Evolutionary conservation across 2,797 vertebrate genomes (phyloP).

Genomic region (Forpus xanthops): DNA sequence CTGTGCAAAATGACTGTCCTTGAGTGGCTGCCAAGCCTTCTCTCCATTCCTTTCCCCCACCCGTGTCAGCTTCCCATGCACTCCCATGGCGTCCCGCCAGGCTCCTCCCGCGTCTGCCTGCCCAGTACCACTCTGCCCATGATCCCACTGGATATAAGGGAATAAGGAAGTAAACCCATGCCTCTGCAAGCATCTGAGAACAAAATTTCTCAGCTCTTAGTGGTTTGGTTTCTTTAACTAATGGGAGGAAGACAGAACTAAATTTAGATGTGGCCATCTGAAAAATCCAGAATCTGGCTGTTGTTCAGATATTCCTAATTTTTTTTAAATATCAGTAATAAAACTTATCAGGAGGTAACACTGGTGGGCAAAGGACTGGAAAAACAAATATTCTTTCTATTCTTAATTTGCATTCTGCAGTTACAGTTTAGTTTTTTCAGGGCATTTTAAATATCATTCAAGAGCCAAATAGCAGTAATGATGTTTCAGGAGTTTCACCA

Average conservation of each 20-base stretch:
- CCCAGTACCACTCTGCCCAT: constrained; percentile 74
- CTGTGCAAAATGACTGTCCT: constrained; percentile 1
- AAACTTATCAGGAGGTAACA: neutral
- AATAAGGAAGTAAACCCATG: constrained; percentile 32
- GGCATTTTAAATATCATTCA: constrained; percentile 4
- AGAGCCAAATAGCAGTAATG: neutral
- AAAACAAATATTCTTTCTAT: neutral
- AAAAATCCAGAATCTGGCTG: neutral
- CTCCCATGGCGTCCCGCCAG: constrained; percentile 83
- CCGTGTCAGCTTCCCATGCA: constrained; percentile 95
- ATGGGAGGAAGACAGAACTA: constrained; percentile 33
- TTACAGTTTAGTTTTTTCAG: neutral
- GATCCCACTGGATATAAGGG: constrained; percentile 65
- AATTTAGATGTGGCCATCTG: constrained; percentile 40
- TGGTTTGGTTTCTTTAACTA: neutral
- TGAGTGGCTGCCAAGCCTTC: constrained; percentile 40
- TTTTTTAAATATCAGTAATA: neutral
- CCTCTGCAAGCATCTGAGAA: constrained; percentile 46
- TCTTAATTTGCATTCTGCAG: neutral
- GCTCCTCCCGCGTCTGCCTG: constrained; percentile 69
- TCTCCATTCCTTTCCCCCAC: constrained; percentile 71
- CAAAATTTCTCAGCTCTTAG: constrained; percentile 4
- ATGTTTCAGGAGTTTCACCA: neutral
- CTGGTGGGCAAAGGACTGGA: neutral
- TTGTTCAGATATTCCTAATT: neutral